Evolutionary conservation across 2,113 vertebrate genomes (phyloP).

Genomic region (Neotoma lepida): DNA sequence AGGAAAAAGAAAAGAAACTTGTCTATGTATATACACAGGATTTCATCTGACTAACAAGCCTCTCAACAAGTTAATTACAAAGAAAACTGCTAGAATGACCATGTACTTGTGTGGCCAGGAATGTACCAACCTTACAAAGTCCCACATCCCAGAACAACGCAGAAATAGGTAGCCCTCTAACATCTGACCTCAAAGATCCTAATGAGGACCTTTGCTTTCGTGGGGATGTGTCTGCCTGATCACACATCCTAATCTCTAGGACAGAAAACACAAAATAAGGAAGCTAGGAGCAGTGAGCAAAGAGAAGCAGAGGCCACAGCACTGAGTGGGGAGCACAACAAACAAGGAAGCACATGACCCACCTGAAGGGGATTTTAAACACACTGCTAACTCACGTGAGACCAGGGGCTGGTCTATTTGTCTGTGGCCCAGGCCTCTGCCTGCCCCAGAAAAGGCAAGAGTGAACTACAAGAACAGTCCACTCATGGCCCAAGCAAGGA

Average conservation of each 20-base stretch:
- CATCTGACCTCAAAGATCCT: not conserved
- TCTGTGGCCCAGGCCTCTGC: not conserved
- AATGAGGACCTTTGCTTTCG: not conserved
- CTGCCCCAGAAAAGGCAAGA: not conserved
- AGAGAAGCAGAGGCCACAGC: not conserved
- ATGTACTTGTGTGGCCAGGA: not conserved
- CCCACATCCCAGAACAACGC: not conserved
- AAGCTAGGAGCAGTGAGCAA: not conserved
- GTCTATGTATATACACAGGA: not conserved
- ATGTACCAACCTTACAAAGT: not conserved
- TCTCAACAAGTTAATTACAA: not conserved
- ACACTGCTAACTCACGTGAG: not conserved
- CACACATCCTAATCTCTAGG: not conserved
- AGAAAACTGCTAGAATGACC: not conserved
- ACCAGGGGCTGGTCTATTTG: not conserved
- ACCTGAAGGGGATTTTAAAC: not conserved
- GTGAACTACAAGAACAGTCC: not conserved
- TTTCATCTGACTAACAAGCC: constrained; percentile 14
- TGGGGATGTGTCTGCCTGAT: not conserved
- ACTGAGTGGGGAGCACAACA: not conserved
- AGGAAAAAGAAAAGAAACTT: not conserved
- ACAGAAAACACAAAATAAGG: too few relatives aligned
- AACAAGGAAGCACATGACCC: too few relatives aligned
- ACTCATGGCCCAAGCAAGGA: not conserved
- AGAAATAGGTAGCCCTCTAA: not conserved